Percentiles rank a stretch among this genome's conserved stretches.
These are phyloP conservation scores for Phania funesta DNA, from an alignment of 2,888 invertebrate species.

Conservation along the genomic window DNA sequence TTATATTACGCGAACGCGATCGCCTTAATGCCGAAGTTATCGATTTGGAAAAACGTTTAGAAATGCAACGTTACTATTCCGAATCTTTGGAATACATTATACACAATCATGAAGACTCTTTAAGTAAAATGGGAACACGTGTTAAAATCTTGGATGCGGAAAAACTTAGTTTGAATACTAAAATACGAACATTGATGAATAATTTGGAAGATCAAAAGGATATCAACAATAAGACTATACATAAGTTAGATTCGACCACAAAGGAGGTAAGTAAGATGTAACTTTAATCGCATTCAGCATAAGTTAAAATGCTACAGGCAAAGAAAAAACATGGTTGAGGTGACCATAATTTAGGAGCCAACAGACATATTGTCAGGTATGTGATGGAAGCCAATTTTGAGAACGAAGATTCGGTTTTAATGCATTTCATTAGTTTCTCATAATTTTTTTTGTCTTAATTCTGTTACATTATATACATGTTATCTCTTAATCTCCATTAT, in stretches of 20 bases:
- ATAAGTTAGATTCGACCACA: conserved; percentile 69
- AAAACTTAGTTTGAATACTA: conserved; percentile 63
- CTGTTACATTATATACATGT: too few species aligned
- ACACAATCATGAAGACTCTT: conserved; percentile 72
- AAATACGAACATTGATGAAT: conserved; percentile 68
- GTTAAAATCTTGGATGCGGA: conserved; percentile 68
- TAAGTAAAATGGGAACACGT: conserved; percentile 64
- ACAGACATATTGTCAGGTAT: too few species aligned
- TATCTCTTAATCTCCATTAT: too few species aligned
- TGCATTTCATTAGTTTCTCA: too few species aligned
- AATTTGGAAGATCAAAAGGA: conserved; percentile 73
- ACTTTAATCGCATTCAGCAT: too few species aligned
- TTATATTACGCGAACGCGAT: conserved; percentile 77
- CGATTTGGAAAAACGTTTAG: conserved; percentile 75
- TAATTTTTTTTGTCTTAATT: too few species aligned
- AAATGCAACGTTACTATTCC: conserved; percentile 74
- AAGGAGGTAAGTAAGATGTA: conserved; percentile 69
- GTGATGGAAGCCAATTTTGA: too few species aligned
- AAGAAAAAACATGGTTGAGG: too few species aligned
- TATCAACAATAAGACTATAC: conserved; percentile 69
- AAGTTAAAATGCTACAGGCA: too few species aligned
- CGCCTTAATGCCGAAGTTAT: conserved; percentile 75
- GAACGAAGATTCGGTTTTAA: too few species aligned
- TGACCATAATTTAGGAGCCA: too few species aligned
- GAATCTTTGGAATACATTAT: conserved; percentile 75